Base-by-base conservation (phyloP, 2,888 invertebrate species). In the Hemistola chrysoprasaria region DNA sequence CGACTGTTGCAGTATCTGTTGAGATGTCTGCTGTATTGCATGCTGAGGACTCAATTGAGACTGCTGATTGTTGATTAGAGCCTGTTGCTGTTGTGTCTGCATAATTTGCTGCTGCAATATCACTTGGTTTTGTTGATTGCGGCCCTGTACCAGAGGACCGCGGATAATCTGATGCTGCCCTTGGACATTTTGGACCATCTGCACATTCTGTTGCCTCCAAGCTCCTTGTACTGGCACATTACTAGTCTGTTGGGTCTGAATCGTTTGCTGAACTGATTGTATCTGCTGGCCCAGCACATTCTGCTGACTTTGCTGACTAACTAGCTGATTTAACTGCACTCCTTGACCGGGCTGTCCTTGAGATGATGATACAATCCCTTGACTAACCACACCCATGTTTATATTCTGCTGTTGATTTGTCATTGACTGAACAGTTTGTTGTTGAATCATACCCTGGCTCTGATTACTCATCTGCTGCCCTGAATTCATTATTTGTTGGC, bases 1-100 rank as follows among this genome's bases (percentile, higher is more conserved):
- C 61, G 90, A 68, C 54, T 93, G 93, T 67, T 92, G 90, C 11
- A 92, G 83, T 20, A 92, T 85, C 56, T 93, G 92, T 52, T 92
- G 91, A 31, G 90, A 90, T 9, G 82, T 60, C 48, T 92, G 91
- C 56, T 91, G 90, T 8, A 90, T 80, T 16, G 76, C 62, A 42
- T 87, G 87, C 49, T 92, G 91, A 2, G 91, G 91, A 51, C 90
- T 91, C 11, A 89, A 65, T 39, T 87, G 86, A 3, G 78, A 62
- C 47, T 82, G 89, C 42, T 82, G 89, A 43, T 82, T 90, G 62
- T 76, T 83, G 44, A 88, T 78, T 49, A 86, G 58, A 20, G 78
- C 77, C n/a, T 44, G 43, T 43, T 90, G 89, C 36, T 88, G 88
- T 49, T 85, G 89, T 0, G 88, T 90, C 50, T 90, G 90, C 77